Percentiles rank a stretch among this genome's conserved stretches.
phyloP scores from a whole-genome alignment of 1,140 invertebrate genomes.

The Plodia interpunctella region DNA sequence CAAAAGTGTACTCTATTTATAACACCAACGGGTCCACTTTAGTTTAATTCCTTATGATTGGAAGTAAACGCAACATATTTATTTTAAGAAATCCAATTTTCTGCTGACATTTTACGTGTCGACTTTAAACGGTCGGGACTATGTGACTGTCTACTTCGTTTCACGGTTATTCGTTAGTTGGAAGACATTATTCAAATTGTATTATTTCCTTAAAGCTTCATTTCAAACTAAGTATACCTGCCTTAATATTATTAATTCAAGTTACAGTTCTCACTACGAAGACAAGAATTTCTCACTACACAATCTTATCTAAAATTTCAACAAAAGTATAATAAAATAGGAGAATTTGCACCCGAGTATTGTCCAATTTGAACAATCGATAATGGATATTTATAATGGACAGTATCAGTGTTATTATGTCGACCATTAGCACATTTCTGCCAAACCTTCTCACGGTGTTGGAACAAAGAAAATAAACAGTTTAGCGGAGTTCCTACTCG shows the following conservation, averaged over 20 bases:
- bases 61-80: conserved; percentile 70
- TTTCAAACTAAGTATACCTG: no score
- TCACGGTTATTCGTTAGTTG: conserved; percentile 50
- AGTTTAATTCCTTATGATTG: conserved; percentile 27
- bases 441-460: conserved; percentile 10
- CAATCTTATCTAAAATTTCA: background rate
- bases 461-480: conserved; percentile 13
- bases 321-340: background rate
- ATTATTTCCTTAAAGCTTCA: background rate
- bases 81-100: conserved; percentile 77
- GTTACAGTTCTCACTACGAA: no score
- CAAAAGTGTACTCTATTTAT: conserved; percentile 26
- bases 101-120: conserved; percentile 75
- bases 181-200: no score
- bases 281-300: background rate
- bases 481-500: conserved; percentile 10
- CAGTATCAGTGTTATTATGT: conserved; percentile 10
- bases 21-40: conserved; percentile 25
- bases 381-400: background rate
- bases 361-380: background rate
- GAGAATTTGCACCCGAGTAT: background rate
- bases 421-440: conserved; percentile 11
- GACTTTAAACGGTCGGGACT: conserved; percentile 68
- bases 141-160: conserved; percentile 63
- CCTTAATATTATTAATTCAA: no score